Base-by-base conservation (phyloP, 53 echinoderm and acorn worm species). In the Arbacia lixula region DNA sequence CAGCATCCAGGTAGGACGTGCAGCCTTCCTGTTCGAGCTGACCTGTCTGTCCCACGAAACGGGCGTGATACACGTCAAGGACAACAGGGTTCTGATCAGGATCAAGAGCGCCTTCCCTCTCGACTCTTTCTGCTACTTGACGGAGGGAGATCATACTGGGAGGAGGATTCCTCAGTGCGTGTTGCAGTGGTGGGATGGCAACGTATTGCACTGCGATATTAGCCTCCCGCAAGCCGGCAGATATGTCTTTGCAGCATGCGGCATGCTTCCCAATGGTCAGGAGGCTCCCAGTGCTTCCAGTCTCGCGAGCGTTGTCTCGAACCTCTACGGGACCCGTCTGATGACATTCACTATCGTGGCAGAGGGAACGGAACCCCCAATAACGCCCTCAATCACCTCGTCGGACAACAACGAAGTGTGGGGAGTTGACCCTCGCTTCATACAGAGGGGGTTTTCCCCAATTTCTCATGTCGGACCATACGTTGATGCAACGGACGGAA, bases 311-410 rank as follows among this genome's bases (percentile, higher is more conserved):
- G 63, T 43, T 30, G 31, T 81, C 2, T 35, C 82, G 8, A 64
- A 16, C 28, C 63, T 42, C 17, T 81, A 81, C 28, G 82, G 82
- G 63, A 81, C 82, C 26, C 62, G 62, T 2, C n/a, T 81, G n/a
- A 81, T 81, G 82, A 60, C 82, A 32, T 81, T 81, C 29, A 81
- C 82, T 3, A 43, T 81, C 14, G 14, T 63, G 1, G 82, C 62
- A 1, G 50, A 81, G 9, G 64, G 82, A 0, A 41, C 36, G 12
- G 34, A 32, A 3, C 33, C 11, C 11, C 8, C 30, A 5, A 3
- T 32, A 8, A 19, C 50, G 8, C 21, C 17, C n/a, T 24, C 38
- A 22, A 10, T 22, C 4, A 0, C 32, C 20, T 40, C 60, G 12
- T 19, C 30, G 2, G 64, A 62, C 30, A 49, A 50, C 20, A 4